phyloP scores from a whole-genome alignment of 2,888 invertebrate genomes.

The Eristalis pertinax region DNA sequence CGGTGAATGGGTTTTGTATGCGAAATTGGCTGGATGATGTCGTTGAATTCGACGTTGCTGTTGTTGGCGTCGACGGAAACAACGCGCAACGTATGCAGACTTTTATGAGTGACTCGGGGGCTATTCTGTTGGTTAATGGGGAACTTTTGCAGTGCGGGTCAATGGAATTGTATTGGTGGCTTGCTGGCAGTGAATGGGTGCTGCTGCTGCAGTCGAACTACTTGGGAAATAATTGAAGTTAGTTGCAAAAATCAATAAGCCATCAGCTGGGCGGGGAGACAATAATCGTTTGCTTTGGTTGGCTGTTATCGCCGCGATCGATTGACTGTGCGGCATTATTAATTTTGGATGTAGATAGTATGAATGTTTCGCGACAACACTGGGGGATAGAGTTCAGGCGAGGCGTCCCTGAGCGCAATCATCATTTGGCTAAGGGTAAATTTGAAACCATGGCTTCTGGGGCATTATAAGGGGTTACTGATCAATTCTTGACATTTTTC shows the following conservation, averaged over 20 bases:
- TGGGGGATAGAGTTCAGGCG: too few species aligned
- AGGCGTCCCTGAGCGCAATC: too few species aligned
- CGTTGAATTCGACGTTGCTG: background rate
- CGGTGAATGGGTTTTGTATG: slow-evolving; percentile 4
- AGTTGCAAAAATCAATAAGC: background rate
- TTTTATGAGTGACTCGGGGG: slow-evolving; percentile 43
- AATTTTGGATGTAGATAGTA: too few species aligned
- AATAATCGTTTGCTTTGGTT: too few species aligned
- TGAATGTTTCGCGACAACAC: too few species aligned
- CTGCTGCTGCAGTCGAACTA: background rate
- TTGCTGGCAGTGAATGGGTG: background rate
- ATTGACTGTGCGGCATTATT: too few species aligned
- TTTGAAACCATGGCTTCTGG: too few species aligned
- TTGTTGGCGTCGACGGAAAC: background rate
- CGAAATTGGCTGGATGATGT: background rate
- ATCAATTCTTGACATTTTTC: too few species aligned
- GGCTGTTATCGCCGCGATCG: too few species aligned
- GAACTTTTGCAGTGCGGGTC: slow-evolving; percentile 21
- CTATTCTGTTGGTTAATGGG: slow-evolving; percentile 41
- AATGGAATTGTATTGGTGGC: slow-evolving; percentile 18
- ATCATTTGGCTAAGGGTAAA: too few species aligned
- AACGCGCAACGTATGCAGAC: slow-evolving; percentile 31
- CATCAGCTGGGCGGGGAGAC: background rate
- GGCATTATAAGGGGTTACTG: too few species aligned
- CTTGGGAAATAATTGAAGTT: background rate